phyloP scores from a whole-genome alignment of 2,797 vertebrate species.

The Macropodus opercularis region DNA sequence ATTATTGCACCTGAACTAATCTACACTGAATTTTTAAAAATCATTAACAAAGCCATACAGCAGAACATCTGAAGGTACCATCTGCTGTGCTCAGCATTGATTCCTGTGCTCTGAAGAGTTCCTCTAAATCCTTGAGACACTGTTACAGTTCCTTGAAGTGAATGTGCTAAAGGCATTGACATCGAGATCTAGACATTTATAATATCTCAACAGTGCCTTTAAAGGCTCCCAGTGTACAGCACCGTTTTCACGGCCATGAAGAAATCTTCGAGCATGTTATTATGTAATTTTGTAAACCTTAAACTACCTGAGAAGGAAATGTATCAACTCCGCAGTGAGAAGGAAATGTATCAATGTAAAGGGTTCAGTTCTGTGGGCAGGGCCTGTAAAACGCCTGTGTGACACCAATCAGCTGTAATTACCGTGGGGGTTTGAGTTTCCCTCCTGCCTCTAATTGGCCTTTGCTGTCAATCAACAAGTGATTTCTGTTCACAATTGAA shows the following conservation, averaged over 20 bases:
- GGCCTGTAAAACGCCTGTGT: conserved; percentile 67
- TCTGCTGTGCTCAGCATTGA: conserved; percentile 62
- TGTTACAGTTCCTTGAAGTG: conserved; percentile 71
- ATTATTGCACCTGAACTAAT: conserved; percentile 29
- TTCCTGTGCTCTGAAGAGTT: conserved; percentile 53
- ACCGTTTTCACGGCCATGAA: conserved; percentile 30
- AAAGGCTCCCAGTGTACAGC: conserved; percentile 33
- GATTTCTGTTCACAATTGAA: conserved; percentile 80
- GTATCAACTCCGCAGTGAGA: conserved; percentile 22
- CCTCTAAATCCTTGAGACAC: conserved; percentile 59
- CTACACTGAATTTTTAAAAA: conserved; percentile 31
- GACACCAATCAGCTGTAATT: conserved; percentile 83
- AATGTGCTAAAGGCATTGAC: conserved; percentile 65
- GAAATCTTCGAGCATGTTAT: conserved; percentile 43
- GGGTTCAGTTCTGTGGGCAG: conserved; percentile 49
- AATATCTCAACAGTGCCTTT: conserved; percentile 44
- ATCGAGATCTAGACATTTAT: conserved; percentile 48
- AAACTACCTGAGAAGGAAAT: conserved; percentile 15
- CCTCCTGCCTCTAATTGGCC: conserved; percentile 76
- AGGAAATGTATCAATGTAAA: conserved; percentile 37
- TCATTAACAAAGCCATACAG: conserved; percentile 36
- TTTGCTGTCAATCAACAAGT: conserved; percentile 85
- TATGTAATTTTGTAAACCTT: conserved; percentile 41
- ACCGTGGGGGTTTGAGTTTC: conserved; percentile 71
- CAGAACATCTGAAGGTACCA: conserved; percentile 54